These are phyloP conservation scores for Motacilla alba DNA, from an alignment of 2,113 vertebrate genomes.

Conservation along the genomic window DNA sequence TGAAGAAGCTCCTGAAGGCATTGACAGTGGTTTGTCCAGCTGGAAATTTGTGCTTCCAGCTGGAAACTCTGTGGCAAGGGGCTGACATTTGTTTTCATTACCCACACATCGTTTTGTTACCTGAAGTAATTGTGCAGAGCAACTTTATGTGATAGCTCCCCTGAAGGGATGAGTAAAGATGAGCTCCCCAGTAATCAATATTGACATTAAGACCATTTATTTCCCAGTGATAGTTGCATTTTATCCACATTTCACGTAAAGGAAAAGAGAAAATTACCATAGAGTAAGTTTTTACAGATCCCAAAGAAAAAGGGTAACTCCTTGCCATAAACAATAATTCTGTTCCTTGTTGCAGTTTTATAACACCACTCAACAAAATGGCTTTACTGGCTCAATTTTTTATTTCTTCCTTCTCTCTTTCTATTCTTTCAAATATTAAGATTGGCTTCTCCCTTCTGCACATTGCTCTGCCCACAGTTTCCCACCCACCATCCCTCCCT, in stretches of 20 bases:
- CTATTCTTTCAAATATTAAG: background rate
- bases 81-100: conserved; percentile 19
- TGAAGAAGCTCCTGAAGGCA: background rate
- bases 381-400: background rate
- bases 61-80: background rate
- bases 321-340: background rate
- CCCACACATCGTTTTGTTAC: background rate
- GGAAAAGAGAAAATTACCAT: background rate
- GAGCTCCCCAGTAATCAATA: background rate
- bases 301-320: background rate
- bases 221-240: background rate
- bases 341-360: background rate
- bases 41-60: conserved; percentile 14
- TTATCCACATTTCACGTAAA: background rate
- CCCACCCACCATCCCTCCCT: conserved; percentile 33
- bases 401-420: conserved; percentile 1
- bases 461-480: conserved; percentile 29
- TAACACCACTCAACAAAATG: background rate
- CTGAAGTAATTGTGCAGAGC: background rate
- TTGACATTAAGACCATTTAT: background rate
- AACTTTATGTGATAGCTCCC: background rate
- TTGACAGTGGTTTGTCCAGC: background rate
- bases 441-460: background rate
- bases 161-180: background rate
- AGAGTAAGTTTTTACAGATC: background rate